Base-by-base conservation (phyloP, 2,113 vertebrate genomes). In the Elaphurus davidianus region DNA sequence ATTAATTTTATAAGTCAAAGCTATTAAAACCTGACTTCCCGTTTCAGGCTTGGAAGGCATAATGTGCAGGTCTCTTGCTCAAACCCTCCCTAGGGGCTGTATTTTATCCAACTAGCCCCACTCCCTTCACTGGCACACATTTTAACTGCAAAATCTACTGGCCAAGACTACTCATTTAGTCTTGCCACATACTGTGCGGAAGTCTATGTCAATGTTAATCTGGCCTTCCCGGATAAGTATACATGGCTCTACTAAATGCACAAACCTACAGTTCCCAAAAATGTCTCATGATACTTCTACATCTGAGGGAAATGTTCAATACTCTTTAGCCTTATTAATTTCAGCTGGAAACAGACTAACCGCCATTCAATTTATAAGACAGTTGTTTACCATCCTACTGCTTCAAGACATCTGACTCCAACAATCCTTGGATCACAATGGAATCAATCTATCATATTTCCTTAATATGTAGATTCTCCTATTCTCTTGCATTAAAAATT, bases 1-100 rank as follows among this genome's bases (percentile, higher is more conserved):
- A 98, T 93, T 98, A 97, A 94, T 40, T 94, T 97, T 98, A 71
- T 98, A 98, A 97, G 96, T 97, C 55, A 98, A 98, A 98, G 13
- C 7, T 86, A 98, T 97, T 97, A 98, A 98, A 98, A 98, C 96
- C 59, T 21, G 40, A 78, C 98, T 98, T 98, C 92, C 86, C 59
- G 93, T 97, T 87, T 98, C 87, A 97, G 81, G 25, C 88, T 76
- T 98, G 79, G 88, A 98, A 93, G 67, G 81, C 82, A 96, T 74
- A 97, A 91, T 89, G 36, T 85, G 95, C 82, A 62, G 60, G 36
- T 83, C 25, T 79, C 64, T 98, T 92, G 81, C 52, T 98, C 95
- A 47, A 94, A 96, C 50, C 97, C 90, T 92, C 94, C 67, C 71
- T 27, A 88, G 90, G 96, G 82, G 43, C 91, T 97, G 47, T 79